Evolutionary conservation across 2,888 invertebrate genomes (phyloP).

Genomic region (Rugalucina vietnamica): DNA sequence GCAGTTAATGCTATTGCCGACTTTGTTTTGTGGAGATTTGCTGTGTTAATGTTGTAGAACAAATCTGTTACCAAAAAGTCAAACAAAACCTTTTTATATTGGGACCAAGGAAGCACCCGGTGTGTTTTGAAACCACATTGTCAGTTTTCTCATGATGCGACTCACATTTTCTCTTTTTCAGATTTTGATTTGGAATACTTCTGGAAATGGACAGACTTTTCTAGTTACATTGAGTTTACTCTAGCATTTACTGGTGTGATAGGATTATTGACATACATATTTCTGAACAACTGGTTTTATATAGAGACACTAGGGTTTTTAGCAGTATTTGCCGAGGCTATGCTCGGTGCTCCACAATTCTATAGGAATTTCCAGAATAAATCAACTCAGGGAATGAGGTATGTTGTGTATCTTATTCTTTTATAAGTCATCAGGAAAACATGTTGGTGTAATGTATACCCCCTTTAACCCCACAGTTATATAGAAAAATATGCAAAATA

Average conservation of each 20-base stretch:
- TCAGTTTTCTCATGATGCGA: constrained; percentile 6
- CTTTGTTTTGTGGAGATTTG: too few species aligned
- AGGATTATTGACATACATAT: constrained; percentile 91
- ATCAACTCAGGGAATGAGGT: constrained; percentile 94
- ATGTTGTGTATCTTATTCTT: too few species aligned
- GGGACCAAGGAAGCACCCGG: neutral
- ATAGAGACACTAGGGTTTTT: constrained; percentile 97
- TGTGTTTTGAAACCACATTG: neutral
- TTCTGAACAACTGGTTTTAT: constrained; percentile 90
- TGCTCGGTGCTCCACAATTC: constrained; percentile 96
- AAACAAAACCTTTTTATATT: too few species aligned
- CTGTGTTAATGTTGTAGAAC: too few species aligned
- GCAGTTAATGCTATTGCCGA: too few species aligned
- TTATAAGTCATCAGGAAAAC: neutral
- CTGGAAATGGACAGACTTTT: constrained; percentile 99
- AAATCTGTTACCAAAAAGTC: too few species aligned
- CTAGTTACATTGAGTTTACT: constrained; percentile 97
- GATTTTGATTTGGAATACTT: constrained; percentile 97
- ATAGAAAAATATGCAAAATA: too few species aligned
- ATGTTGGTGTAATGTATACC: neutral
- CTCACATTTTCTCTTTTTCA: constrained; percentile 85
- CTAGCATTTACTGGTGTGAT: constrained; percentile 93
- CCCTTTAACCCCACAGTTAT: too few species aligned
- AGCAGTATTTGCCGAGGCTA: constrained; percentile 98
- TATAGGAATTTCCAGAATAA: constrained; percentile 90